A percentile compares a stretch with the other conserved stretches of the same genome.
Evolutionary conservation across 1,140 invertebrate genomes (phyloP).

Genomic region (Heliconius hewitsoni): DNA sequence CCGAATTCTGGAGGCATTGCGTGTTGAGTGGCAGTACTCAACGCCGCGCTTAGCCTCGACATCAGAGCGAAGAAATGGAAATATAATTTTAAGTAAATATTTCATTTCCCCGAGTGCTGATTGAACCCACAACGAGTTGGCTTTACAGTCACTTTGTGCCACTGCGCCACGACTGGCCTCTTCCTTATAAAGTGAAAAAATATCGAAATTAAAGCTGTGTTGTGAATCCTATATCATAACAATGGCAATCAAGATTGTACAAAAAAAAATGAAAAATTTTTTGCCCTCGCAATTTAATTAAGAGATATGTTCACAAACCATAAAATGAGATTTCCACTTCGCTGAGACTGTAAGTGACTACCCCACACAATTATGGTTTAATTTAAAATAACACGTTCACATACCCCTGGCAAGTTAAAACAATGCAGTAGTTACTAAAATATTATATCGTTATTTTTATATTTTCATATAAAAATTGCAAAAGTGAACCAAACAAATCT

Average conservation of each 20-base stretch:
- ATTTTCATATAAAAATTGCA: neutral
- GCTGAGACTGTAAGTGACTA: constrained; percentile 38
- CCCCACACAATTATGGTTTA: constrained; percentile 32
- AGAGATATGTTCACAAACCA: constrained; percentile 31
- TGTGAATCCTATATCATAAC: neutral
- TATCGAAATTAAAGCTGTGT: neutral
- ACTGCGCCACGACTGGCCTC: no score
- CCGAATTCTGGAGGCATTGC: no score
- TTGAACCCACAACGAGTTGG: no score
- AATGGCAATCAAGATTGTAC: neutral
- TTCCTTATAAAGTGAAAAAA: neutral
- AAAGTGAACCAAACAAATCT: neutral
- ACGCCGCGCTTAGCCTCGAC: no score
- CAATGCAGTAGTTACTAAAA: neutral
- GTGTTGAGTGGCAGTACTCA: no score
- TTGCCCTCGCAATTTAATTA: constrained; percentile 26
- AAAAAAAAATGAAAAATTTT: constrained; percentile 13
- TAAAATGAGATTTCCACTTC: constrained; percentile 43
- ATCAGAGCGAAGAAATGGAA: no score
- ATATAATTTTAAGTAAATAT: no score
- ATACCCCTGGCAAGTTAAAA: neutral
- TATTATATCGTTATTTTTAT: constrained; percentile 3
- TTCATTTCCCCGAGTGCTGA: no score
- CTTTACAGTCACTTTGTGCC: no score
- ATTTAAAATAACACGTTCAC: constrained; percentile 26